Evolutionary conservation across 1,140 invertebrate species (phyloP).

Genomic region (Drosophila nigromelanica): DNA sequence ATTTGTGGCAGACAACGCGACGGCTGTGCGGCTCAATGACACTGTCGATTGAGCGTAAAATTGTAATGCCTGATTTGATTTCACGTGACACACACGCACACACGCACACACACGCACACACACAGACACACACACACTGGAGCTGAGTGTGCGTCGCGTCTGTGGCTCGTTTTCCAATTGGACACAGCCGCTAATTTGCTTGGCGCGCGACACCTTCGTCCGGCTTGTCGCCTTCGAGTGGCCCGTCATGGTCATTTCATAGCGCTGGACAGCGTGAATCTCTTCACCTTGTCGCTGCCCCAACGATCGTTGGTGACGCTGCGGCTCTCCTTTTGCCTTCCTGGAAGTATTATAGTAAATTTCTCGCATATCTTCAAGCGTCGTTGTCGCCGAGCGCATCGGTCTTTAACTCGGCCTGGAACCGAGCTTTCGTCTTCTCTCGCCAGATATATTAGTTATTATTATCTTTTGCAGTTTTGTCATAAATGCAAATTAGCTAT

Average conservation of each 20-base stretch:
- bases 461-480: constrained; percentile 57
- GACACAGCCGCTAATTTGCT: constrained; percentile 79
- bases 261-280: constrained; percentile 1
- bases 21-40: constrained; percentile 81
- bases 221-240: constrained; percentile 25
- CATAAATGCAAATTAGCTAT: constrained; percentile 78
- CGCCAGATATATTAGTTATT: constrained; percentile 78
- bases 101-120: constrained; percentile 1
- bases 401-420: constrained; percentile 30
- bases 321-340: constrained; percentile 68
- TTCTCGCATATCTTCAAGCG: constrained; percentile 75
- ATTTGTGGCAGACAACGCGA: constrained; percentile 74
- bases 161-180: constrained; percentile 74
- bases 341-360: constrained; percentile 81
- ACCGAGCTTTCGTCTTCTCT: constrained; percentile 35
- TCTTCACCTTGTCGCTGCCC: background rate
- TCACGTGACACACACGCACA: constrained; percentile 58
- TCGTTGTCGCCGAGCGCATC: constrained; percentile 50
- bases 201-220: constrained; percentile 73
- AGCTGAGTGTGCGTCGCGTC: constrained; percentile 8
- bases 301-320: constrained; percentile 37
- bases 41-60: constrained; percentile 74
- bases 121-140: constrained; percentile 7
- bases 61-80: constrained; percentile 82
- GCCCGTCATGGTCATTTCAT: constrained; percentile 75